These are phyloP conservation scores for Papilio elwesi DNA, from an alignment of 2,888 invertebrate species.

Conservation along the genomic window DNA sequence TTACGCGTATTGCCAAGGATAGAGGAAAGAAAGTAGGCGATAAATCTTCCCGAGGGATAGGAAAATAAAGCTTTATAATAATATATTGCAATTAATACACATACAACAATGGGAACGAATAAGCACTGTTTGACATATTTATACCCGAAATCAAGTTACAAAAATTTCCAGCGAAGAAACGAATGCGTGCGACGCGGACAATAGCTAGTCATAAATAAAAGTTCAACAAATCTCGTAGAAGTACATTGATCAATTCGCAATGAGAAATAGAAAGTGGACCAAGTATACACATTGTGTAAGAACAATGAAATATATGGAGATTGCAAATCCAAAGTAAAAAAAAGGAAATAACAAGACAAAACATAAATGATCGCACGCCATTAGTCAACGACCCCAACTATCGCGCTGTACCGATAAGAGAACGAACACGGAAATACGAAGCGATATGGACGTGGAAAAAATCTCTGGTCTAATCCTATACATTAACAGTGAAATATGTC, in stretches of 20 bases:
- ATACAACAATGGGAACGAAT: too few relatives aligned
- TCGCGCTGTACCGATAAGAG: conserved; percentile 19
- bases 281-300: neutral
- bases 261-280: conserved; percentile 19
- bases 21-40: too few relatives aligned
- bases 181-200: too few relatives aligned
- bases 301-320: conserved; percentile 15
- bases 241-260: neutral
- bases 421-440: conserved; percentile 20
- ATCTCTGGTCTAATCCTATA: neutral
- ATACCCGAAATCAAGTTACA: too few relatives aligned
- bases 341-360: neutral
- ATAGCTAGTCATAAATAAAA: too few relatives aligned
- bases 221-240: too few relatives aligned
- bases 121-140: too few relatives aligned
- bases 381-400: conserved; percentile 24
- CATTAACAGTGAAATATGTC: conserved; percentile 31
- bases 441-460: conserved; percentile 12
- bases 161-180: too few relatives aligned
- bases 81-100: too few relatives aligned
- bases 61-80: too few relatives aligned
- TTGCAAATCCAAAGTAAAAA: neutral
- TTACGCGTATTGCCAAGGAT: too few relatives aligned
- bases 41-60: too few relatives aligned
- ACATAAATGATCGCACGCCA: conserved; percentile 6